Conservation (phyloP, 2,888 invertebrate species). For the Drosophila niveifrons region DNA sequence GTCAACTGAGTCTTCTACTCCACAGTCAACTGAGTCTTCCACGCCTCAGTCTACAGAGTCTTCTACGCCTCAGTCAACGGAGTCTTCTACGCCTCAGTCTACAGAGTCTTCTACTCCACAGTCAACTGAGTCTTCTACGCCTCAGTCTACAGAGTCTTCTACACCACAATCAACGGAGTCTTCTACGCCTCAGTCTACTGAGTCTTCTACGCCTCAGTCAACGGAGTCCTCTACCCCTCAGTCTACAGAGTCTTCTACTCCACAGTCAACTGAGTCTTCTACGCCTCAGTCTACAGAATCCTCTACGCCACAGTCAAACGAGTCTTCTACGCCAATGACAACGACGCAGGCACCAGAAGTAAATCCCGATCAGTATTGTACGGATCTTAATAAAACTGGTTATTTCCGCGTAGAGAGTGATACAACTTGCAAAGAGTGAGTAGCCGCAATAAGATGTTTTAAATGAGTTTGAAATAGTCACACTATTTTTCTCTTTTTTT, state of each 20-base stretch:
- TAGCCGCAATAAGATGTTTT: neutral
- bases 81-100: slow-evolving; percentile 16
- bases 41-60: neutral
- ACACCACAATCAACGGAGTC: neutral
- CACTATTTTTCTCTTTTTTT: neutral
- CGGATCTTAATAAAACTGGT: slow-evolving; percentile 40
- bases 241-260: neutral
- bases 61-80: neutral
- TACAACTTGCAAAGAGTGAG: slow-evolving; percentile 67
- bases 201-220: neutral
- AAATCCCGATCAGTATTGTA: slow-evolving; percentile 46
- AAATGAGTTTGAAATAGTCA: neutral
- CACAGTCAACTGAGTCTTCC: neutral
- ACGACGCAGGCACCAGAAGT: slow-evolving; percentile 24
- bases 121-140: neutral
- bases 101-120: slow-evolving; percentile 17
- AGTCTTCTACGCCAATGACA: slow-evolving; percentile 13
- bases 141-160: neutral
- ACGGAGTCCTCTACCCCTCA: slow-evolving; percentile 1
- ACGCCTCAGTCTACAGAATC: slow-evolving; percentile 25
- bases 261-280: slow-evolving; percentile 14
- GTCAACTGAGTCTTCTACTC: slow-evolving; percentile 11
- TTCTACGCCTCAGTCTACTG: neutral
- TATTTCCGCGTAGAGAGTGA: slow-evolving; percentile 56
- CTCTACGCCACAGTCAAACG: slow-evolving; percentile 8